phyloP scores from a whole-genome alignment of 2,888 invertebrate genomes.

The Melanostoma mellinum region DNA sequence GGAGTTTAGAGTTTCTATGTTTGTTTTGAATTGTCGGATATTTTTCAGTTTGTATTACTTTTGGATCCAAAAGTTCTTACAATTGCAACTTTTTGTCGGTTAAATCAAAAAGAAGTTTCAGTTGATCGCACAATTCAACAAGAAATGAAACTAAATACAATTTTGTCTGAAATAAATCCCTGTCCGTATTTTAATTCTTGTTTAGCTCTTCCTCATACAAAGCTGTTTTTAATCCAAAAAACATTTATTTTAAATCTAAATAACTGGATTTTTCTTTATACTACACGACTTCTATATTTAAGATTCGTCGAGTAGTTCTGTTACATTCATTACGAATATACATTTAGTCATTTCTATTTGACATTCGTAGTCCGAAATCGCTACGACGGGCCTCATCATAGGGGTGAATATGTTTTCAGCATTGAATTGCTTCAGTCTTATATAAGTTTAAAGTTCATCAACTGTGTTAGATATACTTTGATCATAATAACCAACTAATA shows the following conservation, averaged over 20 bases:
- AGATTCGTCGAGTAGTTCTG: conserved; percentile 17
- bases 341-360: too few species aligned
- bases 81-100: conserved; percentile 20
- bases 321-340: too few species aligned
- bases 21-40: conserved; percentile 9
- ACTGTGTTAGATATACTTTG: conserved; percentile 15
- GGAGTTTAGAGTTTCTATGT: conserved; percentile 11
- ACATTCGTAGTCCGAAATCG: too few species aligned
- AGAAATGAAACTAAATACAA: conserved; percentile 12
- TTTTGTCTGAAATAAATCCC: conserved; percentile 10
- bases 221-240: conserved; percentile 15
- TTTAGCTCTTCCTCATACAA: conserved; percentile 23
- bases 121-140: conserved; percentile 17
- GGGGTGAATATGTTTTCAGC: conserved; percentile 24
- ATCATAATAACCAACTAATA: conserved; percentile 23
- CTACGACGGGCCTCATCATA: too few species aligned
- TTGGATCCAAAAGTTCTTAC: conserved; percentile 16
- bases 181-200: background rate
- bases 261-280: conserved; percentile 16
- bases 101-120: conserved; percentile 20
- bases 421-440: conserved; percentile 27
- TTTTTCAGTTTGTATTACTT: conserved; percentile 11
- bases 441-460: conserved; percentile 24
- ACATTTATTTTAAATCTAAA: conserved; percentile 27
- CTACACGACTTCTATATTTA: background rate